Percentiles rank a stretch among this genome's conserved stretches.
Conservation (phyloP, 1,140 invertebrate species). For the Globodera rostochiensis region DNA sequence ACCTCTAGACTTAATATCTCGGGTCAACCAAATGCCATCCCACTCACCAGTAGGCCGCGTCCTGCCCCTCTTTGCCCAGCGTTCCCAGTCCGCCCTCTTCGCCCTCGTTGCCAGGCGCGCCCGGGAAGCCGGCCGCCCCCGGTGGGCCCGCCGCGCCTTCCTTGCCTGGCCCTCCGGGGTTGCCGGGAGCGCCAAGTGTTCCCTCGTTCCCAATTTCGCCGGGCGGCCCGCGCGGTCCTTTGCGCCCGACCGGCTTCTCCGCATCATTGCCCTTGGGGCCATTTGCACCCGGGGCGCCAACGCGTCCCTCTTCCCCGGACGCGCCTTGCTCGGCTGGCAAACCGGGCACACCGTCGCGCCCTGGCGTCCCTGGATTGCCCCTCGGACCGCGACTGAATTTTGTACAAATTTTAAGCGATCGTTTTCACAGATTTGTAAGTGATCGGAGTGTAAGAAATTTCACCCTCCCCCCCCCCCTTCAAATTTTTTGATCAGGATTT, state of each 20-base stretch:
- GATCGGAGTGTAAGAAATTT: too few relatives aligned
- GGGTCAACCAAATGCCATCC: too few relatives aligned
- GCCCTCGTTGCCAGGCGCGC: conserved; percentile 38
- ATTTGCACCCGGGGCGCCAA: conserved; percentile 31
- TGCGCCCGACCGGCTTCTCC: conserved; percentile 51
- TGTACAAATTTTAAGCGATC: too few relatives aligned
- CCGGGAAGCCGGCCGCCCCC: conserved; percentile 43
- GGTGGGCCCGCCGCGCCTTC: conserved; percentile 36
- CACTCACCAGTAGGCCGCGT: conserved; percentile 20
- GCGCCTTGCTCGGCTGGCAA: conserved; percentile 31
- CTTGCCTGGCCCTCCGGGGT: conserved; percentile 45
- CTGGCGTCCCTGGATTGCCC: conserved; percentile 43
- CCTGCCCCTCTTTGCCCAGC: conserved; percentile 12
- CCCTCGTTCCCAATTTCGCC: conserved; percentile 39
- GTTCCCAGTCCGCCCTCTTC: conserved; percentile 8
- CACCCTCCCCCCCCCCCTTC: too few relatives aligned
- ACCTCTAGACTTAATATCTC: too few relatives aligned
- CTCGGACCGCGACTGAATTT: conserved; percentile 39
- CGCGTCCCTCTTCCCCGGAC: conserved; percentile 41
- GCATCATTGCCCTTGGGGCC: conserved; percentile 45
- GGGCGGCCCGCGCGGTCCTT: conserved; percentile 43
- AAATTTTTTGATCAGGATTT: too few relatives aligned
- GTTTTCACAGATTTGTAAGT: too few relatives aligned
- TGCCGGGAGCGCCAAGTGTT: conserved; percentile 31
- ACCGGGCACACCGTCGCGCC: conserved; percentile 23